Evolutionary conservation across 64 coral and sea anemone species (phyloP).

Genomic region (Astreopora myriophthalma): DNA sequence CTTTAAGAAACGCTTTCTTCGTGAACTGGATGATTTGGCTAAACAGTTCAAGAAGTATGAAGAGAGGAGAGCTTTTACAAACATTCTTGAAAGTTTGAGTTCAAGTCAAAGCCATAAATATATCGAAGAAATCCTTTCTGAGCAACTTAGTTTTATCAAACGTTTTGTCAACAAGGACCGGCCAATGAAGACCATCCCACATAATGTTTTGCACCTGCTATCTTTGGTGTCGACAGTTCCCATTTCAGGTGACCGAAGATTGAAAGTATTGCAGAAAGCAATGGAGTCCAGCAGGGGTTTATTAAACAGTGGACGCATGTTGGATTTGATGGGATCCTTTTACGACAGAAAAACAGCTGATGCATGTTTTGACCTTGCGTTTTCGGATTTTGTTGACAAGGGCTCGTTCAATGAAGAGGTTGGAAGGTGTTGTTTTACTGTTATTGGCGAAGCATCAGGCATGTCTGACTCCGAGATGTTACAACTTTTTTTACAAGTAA

Average conservation of each 20-base stretch:
- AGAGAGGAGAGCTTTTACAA: not conserved
- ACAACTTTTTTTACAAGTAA: not conserved
- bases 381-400: not conserved
- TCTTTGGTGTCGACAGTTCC: not conserved
- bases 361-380: not conserved
- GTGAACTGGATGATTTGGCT: not conserved
- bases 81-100: not conserved
- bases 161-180: not conserved
- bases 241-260: not conserved
- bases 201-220: rapidly evolving
- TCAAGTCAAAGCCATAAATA: not conserved
- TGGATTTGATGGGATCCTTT: not conserved
- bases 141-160: not conserved
- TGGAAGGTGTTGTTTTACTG: not conserved
- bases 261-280: not conserved
- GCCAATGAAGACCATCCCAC: not conserved
- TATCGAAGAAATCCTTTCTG: not conserved
- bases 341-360: not conserved
- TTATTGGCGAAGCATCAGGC: not conserved
- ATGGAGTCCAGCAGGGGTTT: not conserved
- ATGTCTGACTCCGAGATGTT: not conserved
- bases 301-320: not conserved
- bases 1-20: not conserved
- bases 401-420: not conserved
- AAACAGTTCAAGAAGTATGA: not conserved